These are phyloP conservation scores for Akabosia matsudoensis DNA, from an alignment of 1,140 invertebrate species.

Conservation along the genomic window DNA sequence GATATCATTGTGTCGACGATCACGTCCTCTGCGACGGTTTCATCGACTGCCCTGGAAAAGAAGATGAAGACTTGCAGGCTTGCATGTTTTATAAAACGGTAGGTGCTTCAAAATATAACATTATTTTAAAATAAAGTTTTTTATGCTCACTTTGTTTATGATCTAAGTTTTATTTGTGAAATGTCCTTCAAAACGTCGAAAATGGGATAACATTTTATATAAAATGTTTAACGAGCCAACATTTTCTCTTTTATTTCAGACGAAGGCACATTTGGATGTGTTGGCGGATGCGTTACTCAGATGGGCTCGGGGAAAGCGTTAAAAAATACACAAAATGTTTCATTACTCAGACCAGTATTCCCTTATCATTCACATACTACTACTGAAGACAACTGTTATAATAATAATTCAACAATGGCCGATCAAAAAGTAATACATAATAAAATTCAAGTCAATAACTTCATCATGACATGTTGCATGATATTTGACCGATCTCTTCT, in stretches of 20 bases:
- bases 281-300: conserved; percentile 84
- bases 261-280: conserved; percentile 89
- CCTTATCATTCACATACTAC: neutral
- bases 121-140: neutral
- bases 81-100: conserved; percentile 99
- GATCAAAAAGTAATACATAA: neutral
- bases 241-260: conserved; percentile 64
- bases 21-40: conserved; percentile 92
- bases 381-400: neutral
- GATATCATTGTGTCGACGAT: conserved; percentile 92
- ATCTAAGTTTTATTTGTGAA: neutral
- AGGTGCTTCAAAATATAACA: conserved; percentile 48
- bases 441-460: too few species aligned
- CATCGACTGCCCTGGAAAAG: conserved; percentile 86
- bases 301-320: conserved; percentile 77
- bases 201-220: too few species aligned
- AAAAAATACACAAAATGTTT: conserved; percentile 2
- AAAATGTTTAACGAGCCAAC: conserved; percentile 27
- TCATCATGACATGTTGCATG: too few species aligned
- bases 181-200: too few species aligned
- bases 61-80: conserved; percentile 86
- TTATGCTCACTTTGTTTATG: neutral
- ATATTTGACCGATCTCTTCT: too few species aligned
- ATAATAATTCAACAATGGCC: neutral
- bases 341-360: neutral